phyloP scores from a whole-genome alignment of 2,888 invertebrate species.

The Stenodera caucasica region DNA sequence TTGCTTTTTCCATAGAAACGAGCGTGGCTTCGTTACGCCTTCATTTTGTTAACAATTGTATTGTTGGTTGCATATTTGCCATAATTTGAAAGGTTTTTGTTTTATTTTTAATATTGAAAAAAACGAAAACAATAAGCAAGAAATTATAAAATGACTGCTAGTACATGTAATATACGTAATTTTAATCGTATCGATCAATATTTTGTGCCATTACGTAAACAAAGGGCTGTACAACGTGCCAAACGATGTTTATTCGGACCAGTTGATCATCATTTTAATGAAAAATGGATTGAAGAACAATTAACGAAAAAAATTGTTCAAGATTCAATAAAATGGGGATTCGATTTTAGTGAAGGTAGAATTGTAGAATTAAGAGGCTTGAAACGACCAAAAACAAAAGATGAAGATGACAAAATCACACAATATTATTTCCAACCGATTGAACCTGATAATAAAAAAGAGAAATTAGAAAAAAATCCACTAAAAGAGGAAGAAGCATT shows the following conservation, averaged over 20 bases:
- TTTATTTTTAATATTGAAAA: background rate
- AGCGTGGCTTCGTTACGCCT: slow-evolving; percentile 25
- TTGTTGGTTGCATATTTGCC: slow-evolving; percentile 34
- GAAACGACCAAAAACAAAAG: slow-evolving; percentile 1
- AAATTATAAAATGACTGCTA: background rate
- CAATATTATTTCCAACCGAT: slow-evolving; percentile 23
- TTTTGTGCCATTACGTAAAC: slow-evolving; percentile 7
- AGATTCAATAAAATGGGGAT: background rate
- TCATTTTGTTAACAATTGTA: slow-evolving; percentile 15
- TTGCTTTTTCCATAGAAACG: slow-evolving; percentile 3
- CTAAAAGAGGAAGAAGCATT: background rate
- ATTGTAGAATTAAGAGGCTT: background rate
- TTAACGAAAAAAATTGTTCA: background rate
- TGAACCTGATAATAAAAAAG: slow-evolving; percentile 12
- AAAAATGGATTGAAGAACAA: slow-evolving; percentile 2
- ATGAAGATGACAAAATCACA: slow-evolving; percentile 5
- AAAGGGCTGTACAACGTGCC: background rate
- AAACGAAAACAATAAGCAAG: background rate
- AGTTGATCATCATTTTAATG: background rate
- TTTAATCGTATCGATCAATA: slow-evolving; percentile 1
- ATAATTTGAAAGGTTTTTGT: background rate
- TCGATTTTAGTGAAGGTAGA: background rate
- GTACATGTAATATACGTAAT: slow-evolving; percentile 5
- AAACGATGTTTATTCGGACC: slow-evolving; percentile 2
- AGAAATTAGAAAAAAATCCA: background rate